Percentiles rank a stretch among this genome's conserved stretches.
Evolutionary conservation across 2,888 invertebrate species (phyloP).

Genomic region (Drepana falcataria): DNA sequence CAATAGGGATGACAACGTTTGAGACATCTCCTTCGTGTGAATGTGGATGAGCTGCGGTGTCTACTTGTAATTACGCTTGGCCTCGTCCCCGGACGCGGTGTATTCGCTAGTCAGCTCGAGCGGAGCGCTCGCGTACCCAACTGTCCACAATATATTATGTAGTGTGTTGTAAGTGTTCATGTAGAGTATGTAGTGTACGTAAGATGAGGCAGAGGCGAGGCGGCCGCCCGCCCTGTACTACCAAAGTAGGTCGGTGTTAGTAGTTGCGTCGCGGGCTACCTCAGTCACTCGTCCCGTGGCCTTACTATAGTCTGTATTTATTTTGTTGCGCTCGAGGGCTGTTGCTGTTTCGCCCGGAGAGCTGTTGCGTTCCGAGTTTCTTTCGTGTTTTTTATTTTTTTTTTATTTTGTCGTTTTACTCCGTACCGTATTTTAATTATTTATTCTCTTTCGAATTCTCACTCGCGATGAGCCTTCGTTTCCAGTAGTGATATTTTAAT

Average conservation of each 20-base stretch:
- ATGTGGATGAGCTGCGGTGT: conserved; percentile 19
- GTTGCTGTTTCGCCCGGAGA: conserved; percentile 73
- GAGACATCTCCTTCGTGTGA: background rate
- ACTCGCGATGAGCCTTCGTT: conserved; percentile 68
- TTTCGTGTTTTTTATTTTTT: conserved; percentile 70
- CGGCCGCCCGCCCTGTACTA: conserved; percentile 27
- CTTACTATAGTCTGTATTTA: conserved; percentile 69
- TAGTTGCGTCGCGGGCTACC: conserved; percentile 72
- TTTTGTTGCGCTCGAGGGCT: conserved; percentile 73
- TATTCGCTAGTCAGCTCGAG: conserved; percentile 69
- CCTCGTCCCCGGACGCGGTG: conserved; percentile 40
- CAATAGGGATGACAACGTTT: too few relatives aligned
- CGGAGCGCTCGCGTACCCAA: conserved; percentile 57
- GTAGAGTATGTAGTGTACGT: conserved; percentile 70
- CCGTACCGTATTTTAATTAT: conserved; percentile 69
- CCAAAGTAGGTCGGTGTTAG: conserved; percentile 54
- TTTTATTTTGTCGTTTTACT: conserved; percentile 56
- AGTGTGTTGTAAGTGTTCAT: conserved; percentile 74
- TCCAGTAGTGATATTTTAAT: conserved; percentile 78
- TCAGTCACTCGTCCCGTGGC: conserved; percentile 75
- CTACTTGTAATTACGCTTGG: conserved; percentile 65
- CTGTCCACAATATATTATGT: conserved; percentile 68
- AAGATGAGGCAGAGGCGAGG: conserved; percentile 56
- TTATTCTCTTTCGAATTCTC: conserved; percentile 72
- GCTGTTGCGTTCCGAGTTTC: conserved; percentile 68